These are phyloP conservation scores for Cremastinae sp. DNA, from an alignment of 2,888 invertebrate species.

Conservation along the genomic window DNA sequence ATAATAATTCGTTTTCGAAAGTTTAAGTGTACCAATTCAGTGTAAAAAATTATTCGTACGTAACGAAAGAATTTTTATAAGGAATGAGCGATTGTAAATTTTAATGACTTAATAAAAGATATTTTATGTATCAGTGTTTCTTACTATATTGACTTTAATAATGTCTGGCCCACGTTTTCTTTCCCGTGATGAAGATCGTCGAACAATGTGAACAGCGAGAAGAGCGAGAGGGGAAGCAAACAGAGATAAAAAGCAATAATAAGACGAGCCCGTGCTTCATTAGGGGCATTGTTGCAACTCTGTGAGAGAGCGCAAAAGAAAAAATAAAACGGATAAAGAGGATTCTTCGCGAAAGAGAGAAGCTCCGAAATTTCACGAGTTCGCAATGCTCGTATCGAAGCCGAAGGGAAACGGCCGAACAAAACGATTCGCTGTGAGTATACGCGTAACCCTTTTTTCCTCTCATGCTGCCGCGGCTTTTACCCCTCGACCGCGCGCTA, in stretches of 20 bases:
- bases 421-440: background rate
- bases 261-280: slow-evolving; percentile 76
- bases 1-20: no score
- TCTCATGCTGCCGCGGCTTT: slow-evolving; percentile 13
- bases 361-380: slow-evolving; percentile 38
- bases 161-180: slow-evolving; percentile 27
- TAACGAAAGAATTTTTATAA: no score
- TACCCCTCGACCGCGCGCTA: slow-evolving; percentile 11
- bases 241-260: slow-evolving; percentile 74
- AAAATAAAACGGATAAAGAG: slow-evolving; percentile 9
- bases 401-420: slow-evolving; percentile 47
- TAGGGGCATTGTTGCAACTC: slow-evolving; percentile 75
- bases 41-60: no score
- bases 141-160: slow-evolving; percentile 13
- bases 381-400: slow-evolving; percentile 18
- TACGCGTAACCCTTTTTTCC: slow-evolving; percentile 28
- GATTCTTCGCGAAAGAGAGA: slow-evolving; percentile 37
- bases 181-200: slow-evolving; percentile 70
- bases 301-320: background rate
- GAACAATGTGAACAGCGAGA: slow-evolving; percentile 70
- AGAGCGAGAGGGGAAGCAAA: slow-evolving; percentile 62
- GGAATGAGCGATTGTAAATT: background rate
- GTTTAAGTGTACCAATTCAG: no score
- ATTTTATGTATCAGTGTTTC: background rate
- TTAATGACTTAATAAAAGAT: background rate